These are phyloP conservation scores for Dryadula phaetusa DNA, from an alignment of 2,888 invertebrate species.

Conservation along the genomic window DNA sequence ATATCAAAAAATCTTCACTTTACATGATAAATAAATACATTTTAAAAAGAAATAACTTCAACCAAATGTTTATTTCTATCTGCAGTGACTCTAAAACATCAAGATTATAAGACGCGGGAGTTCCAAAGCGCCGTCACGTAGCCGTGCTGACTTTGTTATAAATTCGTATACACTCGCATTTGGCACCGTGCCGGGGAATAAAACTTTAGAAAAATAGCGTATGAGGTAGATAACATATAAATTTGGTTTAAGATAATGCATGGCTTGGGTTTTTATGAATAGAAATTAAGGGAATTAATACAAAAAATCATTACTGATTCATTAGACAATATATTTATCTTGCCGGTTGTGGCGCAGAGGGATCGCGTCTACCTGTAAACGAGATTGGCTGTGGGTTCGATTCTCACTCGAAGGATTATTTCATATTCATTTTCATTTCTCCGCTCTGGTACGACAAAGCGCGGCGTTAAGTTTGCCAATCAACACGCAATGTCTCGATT, in stretches of 20 bases:
- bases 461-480: too few species aligned
- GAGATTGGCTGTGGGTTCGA: too few species aligned
- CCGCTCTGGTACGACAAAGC: too few species aligned
- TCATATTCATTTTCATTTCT: too few species aligned
- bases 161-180: slow-evolving; percentile 37
- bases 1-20: not conserved
- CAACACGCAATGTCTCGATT: too few species aligned
- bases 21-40: not conserved
- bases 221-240: slow-evolving; percentile 16
- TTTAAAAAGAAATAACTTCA: slow-evolving; percentile 10
- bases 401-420: too few species aligned
- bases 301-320: too few species aligned
- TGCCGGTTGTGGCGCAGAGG: too few species aligned
- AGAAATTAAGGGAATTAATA: too few species aligned
- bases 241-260: slow-evolving; percentile 11
- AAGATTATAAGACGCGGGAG: slow-evolving; percentile 29
- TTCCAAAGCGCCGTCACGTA: slow-evolving; percentile 37
- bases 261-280: not conserved
- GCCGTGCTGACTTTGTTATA: slow-evolving; percentile 38
- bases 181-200: slow-evolving; percentile 38
- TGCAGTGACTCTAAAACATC: slow-evolving; percentile 19
- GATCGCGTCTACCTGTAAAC: too few species aligned
- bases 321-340: too few species aligned
- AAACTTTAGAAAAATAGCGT: slow-evolving; percentile 39
- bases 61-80: slow-evolving; percentile 9